Base-by-base conservation (phyloP, 2,888 invertebrate genomes). In the Linnaemya tessellans region DNA sequence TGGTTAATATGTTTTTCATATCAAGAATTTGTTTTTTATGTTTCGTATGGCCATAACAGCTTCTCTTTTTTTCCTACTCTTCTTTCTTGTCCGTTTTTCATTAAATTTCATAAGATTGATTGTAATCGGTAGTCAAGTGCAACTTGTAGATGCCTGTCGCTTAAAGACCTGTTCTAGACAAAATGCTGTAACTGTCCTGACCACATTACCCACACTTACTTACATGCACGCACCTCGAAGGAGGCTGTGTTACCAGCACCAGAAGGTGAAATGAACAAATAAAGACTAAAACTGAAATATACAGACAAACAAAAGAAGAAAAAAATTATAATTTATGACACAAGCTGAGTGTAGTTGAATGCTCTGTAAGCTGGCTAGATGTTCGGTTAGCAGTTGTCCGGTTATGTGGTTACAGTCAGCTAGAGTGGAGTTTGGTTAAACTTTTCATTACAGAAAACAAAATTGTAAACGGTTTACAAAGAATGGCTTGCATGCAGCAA, bases 111-210 rank as follows among this genome's bases (percentile, higher is more conserved):
- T 51, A 87, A 91, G 91, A 90, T 90, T 90, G 90, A 90, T 91
- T 90, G 89, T 91, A 90, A 90, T 91, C 90, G 90, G 90, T 90
- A 90, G 90, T 91, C 91, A 90, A 90, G 88, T 90, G 86, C 84
- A 85, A 77, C 86, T 81, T 81, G 87, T 86, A 86, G 84, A 87
- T 86, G 86, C 78, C 74, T 85, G 85, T 85, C 85, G 82, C 82
- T 85, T 85, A 54, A 85, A 85, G 85, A 79, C 82, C 82, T 82
- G 79, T 82, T 79, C 75, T 71, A 80, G 30, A 80, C 85, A 82
- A 85, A 79, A 82, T 82, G 79, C 62, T 85, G 85, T 85, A 82
- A 85, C 79, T 85, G 82, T 82, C 79, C 75, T 79, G 74, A 46
- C 51, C 82, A 85, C 71, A 25, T 77, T 62, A 54, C 51, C 41